Evolutionary conservation across 2,888 invertebrate genomes (phyloP), one percentile per base, ranked within the genome.

Genomic region (Polymixis flavicincta): DNA sequence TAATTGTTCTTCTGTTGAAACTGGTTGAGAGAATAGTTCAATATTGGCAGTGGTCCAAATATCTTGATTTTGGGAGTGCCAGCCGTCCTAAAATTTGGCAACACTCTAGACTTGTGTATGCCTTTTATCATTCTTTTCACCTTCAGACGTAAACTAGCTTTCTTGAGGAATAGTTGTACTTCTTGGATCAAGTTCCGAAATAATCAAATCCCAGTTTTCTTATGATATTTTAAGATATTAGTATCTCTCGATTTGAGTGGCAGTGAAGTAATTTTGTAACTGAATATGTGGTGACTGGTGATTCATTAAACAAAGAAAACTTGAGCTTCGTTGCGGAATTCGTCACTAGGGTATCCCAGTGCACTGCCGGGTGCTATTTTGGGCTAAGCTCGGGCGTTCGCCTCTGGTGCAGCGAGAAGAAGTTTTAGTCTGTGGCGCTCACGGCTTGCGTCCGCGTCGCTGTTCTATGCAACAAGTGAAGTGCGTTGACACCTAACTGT

Each of bases 401-500:
- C 94, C 95, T 92, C 92, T 92, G 89, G 91, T 94, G 94, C 94
- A 94, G 90, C 92, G 89, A 87, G 86, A 87, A 89, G 88, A 92
- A 84, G 92, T 91, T 92, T 95, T 92, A 94, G 95, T 94, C 88
- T 88, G 92, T 90, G 92, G 90, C 93, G 93, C 91, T 90, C 93
- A 91, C 91, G 90, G 90, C 91, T 90, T 91, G 94, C 92, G 93
- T 90, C 89, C 92, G 92, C 93, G 93, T 89, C 89, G 87, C 76
- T 86, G 85, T 86, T 92, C 92, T 92, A 92, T 93, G 92, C 92
- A 92, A 91, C 89, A 90, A 93, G 95, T 95, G 94, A 93, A 95
- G 96, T 96, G 96, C 96, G 93, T 96, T 96, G 96, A 96, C 96
- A 93, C 92, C 91, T 96, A 96, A 96, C 96, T 93, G 95, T 96